phyloP scores from a whole-genome alignment of 2,797 vertebrate genomes.

The Coendou prehensilis region DNA sequence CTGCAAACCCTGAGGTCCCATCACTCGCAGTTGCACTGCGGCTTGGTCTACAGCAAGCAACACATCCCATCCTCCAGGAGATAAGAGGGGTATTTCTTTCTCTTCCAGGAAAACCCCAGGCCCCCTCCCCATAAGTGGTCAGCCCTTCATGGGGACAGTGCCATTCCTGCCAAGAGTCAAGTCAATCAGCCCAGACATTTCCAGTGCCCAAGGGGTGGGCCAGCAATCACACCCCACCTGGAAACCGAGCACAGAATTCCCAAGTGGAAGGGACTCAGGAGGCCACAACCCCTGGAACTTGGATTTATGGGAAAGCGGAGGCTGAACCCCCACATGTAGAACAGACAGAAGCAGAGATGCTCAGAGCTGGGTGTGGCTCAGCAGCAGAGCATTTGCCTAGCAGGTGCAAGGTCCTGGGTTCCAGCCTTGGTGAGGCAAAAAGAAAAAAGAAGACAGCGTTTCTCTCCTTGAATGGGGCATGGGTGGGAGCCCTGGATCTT shows the following conservation, averaged over 20 bases:
- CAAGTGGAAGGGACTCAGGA: neutral
- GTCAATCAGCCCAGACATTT: rapidly evolving
- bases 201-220: rapidly evolving
- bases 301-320: neutral
- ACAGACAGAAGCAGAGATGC: neutral
- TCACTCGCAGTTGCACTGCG: rapidly evolving
- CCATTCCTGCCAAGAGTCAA: neutral
- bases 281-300: neutral
- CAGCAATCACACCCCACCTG: rapidly evolving
- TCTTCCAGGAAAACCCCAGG: neutral
- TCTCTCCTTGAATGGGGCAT: neutral
- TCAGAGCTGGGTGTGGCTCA: neutral
- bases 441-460: neutral
- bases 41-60: rapidly evolving
- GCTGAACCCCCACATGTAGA: neutral
- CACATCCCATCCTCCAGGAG: rapidly evolving
- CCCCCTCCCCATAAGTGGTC: rapidly evolving
- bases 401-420: neutral
- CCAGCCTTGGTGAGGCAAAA: neutral
- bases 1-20: neutral
- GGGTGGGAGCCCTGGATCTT: neutral
- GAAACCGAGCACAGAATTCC: neutral
- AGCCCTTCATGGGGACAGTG: rapidly evolving
- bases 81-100: rapidly evolving
- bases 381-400: neutral